A percentile compares a stretch with the other conserved stretches of the same genome.
phyloP scores from a whole-genome alignment of 2,888 invertebrate genomes.

The Leistus spinibarbis region DNA sequence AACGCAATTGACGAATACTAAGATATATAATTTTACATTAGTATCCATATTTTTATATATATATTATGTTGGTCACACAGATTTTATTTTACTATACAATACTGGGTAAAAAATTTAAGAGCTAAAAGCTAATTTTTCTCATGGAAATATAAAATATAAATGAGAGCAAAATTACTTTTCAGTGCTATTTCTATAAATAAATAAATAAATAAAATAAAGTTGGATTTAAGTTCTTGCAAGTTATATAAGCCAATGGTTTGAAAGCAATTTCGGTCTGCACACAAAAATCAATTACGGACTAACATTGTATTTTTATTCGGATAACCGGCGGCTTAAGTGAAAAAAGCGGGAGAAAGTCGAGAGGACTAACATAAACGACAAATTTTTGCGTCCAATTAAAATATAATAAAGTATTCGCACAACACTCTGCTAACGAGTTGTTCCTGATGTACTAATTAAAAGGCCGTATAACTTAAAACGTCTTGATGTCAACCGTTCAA shows the following conservation, averaged over 20 bases:
- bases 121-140: too few relatives aligned
- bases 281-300: neutral
- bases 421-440: constrained; percentile 10
- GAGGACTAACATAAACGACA: neutral
- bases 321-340: neutral
- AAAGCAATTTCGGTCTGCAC: neutral
- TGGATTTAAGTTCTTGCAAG: neutral
- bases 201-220: neutral
- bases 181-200: neutral
- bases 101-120: too few relatives aligned
- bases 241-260: neutral
- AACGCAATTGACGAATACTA: too few relatives aligned
- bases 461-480: constrained; percentile 14
- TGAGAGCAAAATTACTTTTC: too few relatives aligned
- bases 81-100: too few relatives aligned
- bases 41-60: too few relatives aligned
- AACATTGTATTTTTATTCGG: neutral
- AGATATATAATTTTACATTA: too few relatives aligned
- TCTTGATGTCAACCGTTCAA: constrained; percentile 28
- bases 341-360: neutral
- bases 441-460: constrained; percentile 28
- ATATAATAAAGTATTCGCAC: constrained; percentile 20
- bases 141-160: too few relatives aligned
- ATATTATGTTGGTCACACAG: too few relatives aligned
- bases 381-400: constrained; percentile 25